phyloP scores from a whole-genome alignment of 1,140 invertebrate genomes.

The Pseudomyrmex pallidus region DNA sequence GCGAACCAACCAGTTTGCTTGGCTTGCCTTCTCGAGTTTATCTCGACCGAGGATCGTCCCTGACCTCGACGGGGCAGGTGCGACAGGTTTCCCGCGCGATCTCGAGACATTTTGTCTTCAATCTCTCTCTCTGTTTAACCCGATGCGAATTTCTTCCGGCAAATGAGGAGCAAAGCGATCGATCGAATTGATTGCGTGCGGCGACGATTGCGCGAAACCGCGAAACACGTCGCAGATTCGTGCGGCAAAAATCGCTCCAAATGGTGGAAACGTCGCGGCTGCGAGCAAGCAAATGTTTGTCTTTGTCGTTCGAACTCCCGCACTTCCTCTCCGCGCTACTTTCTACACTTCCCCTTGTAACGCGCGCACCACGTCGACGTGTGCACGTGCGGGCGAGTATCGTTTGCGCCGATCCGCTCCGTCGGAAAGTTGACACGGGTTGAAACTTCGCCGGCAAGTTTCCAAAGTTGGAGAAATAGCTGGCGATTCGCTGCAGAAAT shows the following conservation, averaged over 20 bases:
- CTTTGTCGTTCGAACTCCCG: neutral
- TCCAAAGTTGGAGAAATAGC: constrained; percentile 42
- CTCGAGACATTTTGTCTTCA: constrained; percentile 44
- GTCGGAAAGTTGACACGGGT: constrained; percentile 44
- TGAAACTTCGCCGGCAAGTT: constrained; percentile 49
- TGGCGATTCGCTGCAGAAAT: constrained; percentile 58
- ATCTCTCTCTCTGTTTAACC: constrained; percentile 11
- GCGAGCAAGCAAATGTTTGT: constrained; percentile 45
- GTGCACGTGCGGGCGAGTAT: neutral
- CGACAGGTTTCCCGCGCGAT: constrained; percentile 64
- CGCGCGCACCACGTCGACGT: neutral
- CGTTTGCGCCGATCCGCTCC: constrained; percentile 23
- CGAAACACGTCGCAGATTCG: constrained; percentile 8
- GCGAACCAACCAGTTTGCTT: constrained; percentile 54
- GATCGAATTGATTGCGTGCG: neutral
- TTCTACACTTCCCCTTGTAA: constrained; percentile 37
- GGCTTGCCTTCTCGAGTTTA: constrained; percentile 59
- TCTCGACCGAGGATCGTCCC: constrained; percentile 65
- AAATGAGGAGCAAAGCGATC: neutral
- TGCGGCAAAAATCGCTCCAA: constrained; percentile 13
- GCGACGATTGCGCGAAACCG: neutral
- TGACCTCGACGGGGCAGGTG: constrained; percentile 67
- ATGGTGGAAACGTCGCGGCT: constrained; percentile 25
- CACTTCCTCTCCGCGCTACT: neutral
- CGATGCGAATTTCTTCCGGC: constrained; percentile 39